Percentiles rank a stretch among this genome's conserved stretches.
Conservation (phyloP, 2,888 invertebrate genomes). For the Synergus gifuensis region DNA sequence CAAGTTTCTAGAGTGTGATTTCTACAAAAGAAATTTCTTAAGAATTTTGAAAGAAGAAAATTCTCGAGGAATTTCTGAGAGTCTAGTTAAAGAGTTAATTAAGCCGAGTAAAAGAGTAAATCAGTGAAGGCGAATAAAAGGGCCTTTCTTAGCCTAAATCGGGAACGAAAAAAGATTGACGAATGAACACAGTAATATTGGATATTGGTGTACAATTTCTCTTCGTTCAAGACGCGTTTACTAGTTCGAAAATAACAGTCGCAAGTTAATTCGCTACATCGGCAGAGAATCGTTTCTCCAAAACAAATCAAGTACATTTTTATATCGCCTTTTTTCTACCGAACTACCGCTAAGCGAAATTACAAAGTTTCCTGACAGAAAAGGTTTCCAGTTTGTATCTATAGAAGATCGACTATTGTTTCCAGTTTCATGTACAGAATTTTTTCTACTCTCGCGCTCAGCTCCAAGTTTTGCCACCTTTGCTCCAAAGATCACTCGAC, state of each 20-base stretch:
- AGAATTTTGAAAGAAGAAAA: not conserved
- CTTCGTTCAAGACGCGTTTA: conserved; percentile 31
- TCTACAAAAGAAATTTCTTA: conserved; percentile 19
- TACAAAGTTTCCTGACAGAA: not conserved
- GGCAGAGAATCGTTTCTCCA: not conserved
- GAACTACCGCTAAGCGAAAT: conserved; percentile 25
- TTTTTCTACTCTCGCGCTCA: conserved; percentile 35
- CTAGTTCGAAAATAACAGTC: not conserved
- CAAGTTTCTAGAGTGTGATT: conserved; percentile 27
- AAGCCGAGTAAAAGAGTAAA: not conserved
- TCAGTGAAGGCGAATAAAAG: not conserved
- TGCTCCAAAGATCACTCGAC: conserved; percentile 6
- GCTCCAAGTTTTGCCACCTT: conserved; percentile 16
- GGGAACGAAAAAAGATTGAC: conserved; percentile 6
- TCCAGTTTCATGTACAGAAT: conserved; percentile 24
- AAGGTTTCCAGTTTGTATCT: not conserved
- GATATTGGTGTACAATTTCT: conserved; percentile 46
- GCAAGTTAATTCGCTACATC: not conserved
- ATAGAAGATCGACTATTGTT: conserved; percentile 25
- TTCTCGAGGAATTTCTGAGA: not conserved
- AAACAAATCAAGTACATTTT: conserved; percentile 13
- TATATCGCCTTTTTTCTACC: conserved; percentile 37
- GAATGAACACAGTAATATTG: conserved; percentile 48
- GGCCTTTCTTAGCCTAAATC: not conserved
- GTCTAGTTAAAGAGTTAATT: not conserved